Evolutionary conservation across 2,113 vertebrate genomes (phyloP).

Genomic region (Stictonetta naevosa): DNA sequence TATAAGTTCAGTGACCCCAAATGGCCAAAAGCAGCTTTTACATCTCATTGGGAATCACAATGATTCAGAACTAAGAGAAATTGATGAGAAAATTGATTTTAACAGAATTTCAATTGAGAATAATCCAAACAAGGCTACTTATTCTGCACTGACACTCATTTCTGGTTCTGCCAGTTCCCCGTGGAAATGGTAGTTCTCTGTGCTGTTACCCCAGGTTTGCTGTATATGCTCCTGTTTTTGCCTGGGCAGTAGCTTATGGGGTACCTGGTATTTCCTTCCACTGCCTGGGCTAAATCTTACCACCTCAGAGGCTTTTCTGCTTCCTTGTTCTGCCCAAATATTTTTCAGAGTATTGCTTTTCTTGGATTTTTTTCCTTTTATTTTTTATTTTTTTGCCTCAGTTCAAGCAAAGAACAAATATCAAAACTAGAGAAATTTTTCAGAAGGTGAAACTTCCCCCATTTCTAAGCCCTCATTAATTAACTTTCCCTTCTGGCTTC

Average conservation of each 20-base stretch:
- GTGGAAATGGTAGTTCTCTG: background rate
- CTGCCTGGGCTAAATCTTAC: background rate
- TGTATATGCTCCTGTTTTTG: background rate
- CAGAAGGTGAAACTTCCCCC: background rate
- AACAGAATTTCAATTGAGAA: background rate
- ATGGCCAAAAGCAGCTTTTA: constrained; percentile 43
- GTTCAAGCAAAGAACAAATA: background rate
- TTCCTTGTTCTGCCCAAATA: background rate
- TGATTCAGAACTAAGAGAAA: constrained; percentile 16
- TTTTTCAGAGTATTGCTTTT: background rate
- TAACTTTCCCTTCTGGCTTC: background rate
- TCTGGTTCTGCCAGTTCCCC: background rate
- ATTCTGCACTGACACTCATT: background rate
- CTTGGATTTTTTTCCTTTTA: background rate
- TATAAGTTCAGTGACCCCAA: constrained; percentile 13
- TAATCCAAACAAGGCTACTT: background rate
- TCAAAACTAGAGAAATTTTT: background rate
- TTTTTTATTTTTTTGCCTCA: background rate
- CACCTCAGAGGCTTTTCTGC: background rate
- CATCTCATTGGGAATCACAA: constrained; percentile 7
- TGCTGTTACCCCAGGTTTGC: background rate
- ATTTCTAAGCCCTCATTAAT: background rate
- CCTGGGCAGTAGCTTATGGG: background rate
- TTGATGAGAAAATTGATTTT: constrained; percentile 44
- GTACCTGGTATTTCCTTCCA: background rate